Conservation (phyloP, 2,797 vertebrate species). For the Mareca penelope region DNA sequence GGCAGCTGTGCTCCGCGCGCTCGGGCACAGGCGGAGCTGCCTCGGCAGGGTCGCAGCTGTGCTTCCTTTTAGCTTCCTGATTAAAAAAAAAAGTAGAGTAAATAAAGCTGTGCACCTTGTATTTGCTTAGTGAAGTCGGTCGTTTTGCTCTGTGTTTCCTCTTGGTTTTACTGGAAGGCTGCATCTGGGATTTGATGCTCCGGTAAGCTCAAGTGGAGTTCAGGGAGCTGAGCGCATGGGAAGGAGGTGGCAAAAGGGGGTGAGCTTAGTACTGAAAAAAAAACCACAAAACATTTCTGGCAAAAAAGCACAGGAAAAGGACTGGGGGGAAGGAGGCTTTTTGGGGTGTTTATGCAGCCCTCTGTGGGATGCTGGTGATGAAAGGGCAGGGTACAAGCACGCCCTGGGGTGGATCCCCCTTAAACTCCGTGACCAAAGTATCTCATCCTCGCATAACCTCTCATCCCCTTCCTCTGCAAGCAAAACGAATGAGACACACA, state of each 20-base stretch:
- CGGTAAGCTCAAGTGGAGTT: not conserved
- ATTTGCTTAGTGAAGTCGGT: not conserved
- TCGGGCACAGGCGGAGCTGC: not conserved
- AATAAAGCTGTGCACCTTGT: conserved; percentile 5
- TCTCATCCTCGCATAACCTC: not conserved
- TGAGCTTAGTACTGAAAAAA: not conserved
- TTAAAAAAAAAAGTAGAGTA: not conserved
- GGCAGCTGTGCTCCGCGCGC: not conserved
- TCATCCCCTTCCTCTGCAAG: not conserved
- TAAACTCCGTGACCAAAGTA: fast-evolving
- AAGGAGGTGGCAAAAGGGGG: not conserved
- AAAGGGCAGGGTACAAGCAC: not conserved
- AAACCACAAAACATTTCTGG: not conserved
- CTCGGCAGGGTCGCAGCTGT: not conserved
- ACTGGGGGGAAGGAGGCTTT: not conserved
- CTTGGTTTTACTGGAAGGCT: not conserved
- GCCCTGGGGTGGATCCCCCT: not conserved
- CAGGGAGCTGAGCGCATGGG: not conserved
- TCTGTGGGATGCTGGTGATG: not conserved
- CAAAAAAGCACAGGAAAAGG: not conserved
- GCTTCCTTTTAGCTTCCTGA: not conserved
- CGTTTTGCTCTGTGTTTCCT: not conserved
- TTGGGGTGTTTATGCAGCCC: not conserved
- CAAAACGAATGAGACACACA: not conserved
- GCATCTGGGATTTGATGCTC: not conserved